A percentile compares a stretch with the other conserved stretches of the same genome.
phyloP scores from a whole-genome alignment of 1,140 invertebrate species.

The Apis florea region DNA sequence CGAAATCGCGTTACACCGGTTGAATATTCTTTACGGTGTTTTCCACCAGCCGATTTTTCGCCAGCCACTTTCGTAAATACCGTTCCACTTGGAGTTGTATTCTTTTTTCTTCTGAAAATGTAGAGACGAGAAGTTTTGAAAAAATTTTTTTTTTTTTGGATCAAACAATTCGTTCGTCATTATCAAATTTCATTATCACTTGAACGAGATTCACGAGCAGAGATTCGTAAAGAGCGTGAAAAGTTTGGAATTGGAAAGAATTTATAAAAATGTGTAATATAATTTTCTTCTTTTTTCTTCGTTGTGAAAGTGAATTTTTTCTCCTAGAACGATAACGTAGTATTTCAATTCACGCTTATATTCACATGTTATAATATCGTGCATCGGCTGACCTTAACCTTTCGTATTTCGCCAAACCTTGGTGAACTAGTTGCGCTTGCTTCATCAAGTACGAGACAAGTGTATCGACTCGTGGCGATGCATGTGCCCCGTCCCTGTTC shows the following conservation, averaged over 20 bases:
- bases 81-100: background rate
- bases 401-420: conserved; percentile 37
- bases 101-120: background rate
- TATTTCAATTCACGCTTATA: background rate
- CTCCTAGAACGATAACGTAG: no score
- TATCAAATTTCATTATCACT: no score
- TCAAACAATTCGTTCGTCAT: no score
- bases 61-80: background rate
- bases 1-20: background rate
- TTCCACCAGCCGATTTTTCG: background rate
- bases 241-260: no score
- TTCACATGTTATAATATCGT: conserved; percentile 2
- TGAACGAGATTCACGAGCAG: no score
- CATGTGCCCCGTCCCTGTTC: background rate
- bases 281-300: background rate
- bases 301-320: no score
- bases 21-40: background rate
- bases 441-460: conserved; percentile 17
- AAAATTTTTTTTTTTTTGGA: no score
- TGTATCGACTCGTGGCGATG: background rate
- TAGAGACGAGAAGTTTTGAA: no score
- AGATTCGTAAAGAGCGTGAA: no score
- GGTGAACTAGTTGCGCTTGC: conserved; percentile 36
- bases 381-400: conserved; percentile 48
- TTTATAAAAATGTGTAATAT: no score